Conservation (phyloP, 2,797 vertebrate species). For the Propithecus deckenii region DNA sequence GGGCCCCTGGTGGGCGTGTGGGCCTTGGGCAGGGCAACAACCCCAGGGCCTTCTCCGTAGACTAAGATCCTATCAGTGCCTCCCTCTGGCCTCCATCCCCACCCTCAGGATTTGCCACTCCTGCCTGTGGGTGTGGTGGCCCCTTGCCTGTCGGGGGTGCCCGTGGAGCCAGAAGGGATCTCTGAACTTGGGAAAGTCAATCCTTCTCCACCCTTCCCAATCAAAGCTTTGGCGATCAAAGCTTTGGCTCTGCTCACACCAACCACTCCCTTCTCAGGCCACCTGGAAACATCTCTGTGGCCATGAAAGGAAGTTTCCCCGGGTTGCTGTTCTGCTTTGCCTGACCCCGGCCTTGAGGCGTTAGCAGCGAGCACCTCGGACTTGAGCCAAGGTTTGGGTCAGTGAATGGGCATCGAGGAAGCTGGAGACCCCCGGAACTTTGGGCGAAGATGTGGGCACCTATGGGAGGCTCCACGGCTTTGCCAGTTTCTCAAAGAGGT, state of each 20-base stretch:
- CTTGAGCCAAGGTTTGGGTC: neutral
- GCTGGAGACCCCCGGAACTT: neutral
- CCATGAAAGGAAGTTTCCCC: neutral
- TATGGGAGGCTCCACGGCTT: neutral
- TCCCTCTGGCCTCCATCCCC: neutral
- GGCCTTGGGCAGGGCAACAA: neutral
- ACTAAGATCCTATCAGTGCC: neutral
- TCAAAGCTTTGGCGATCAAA: neutral
- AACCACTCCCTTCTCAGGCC: slow-evolving; percentile 1
- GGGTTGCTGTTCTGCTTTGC: neutral
- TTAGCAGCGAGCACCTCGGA: neutral
- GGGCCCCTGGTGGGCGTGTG: neutral
- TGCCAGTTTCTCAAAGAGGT: neutral
- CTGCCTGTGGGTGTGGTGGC: neutral
- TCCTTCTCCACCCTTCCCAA: neutral
- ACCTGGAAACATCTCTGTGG: neutral
- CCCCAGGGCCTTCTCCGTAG: neutral
- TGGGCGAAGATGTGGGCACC: neutral
- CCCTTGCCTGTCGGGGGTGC: neutral
- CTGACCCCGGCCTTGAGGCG: neutral
- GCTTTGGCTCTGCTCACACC: neutral
- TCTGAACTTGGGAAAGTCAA: neutral
- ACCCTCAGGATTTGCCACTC: neutral
- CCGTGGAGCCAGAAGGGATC: neutral
- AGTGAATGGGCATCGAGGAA: neutral